phyloP scores from a whole-genome alignment of 2,888 invertebrate genomes.

The Baccha elongata region DNA sequence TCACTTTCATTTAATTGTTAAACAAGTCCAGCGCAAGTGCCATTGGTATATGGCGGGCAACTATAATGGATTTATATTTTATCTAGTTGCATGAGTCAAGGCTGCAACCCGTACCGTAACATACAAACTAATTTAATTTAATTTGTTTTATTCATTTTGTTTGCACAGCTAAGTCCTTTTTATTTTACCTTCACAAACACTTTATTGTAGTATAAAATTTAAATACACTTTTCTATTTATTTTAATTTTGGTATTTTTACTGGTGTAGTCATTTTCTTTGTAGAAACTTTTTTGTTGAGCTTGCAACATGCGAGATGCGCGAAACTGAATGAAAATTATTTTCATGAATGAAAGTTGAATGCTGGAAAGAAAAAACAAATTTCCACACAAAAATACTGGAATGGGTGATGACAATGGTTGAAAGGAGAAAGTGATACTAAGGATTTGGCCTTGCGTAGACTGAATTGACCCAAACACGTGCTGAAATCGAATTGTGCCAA shows the following conservation, averaged over 20 bases:
- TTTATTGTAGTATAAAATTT: background rate
- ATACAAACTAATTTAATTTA: background rate
- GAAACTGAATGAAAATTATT: constrained; percentile 42
- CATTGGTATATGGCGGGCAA: background rate
- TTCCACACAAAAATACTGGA: background rate
- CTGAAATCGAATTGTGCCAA: constrained; percentile 1
- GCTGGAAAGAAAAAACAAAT: constrained; percentile 13
- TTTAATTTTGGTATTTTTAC: constrained; percentile 31
- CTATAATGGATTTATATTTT: background rate
- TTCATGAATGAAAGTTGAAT: constrained; percentile 63
- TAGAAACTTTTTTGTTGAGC: constrained; percentile 4
- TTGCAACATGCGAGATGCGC: constrained; percentile 9
- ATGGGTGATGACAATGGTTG: background rate
- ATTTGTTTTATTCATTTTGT: constrained; percentile 11
- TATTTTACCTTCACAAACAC: constrained; percentile 47
- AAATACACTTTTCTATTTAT: constrained; percentile 20
- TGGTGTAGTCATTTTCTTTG: constrained; percentile 14
- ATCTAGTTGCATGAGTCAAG: constrained; percentile 31
- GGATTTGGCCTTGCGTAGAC: constrained; percentile 34
- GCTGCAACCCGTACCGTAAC: background rate
- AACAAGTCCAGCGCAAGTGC: too few species aligned
- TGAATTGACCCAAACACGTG: constrained; percentile 40
- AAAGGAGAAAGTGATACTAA: constrained; percentile 24
- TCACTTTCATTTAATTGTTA: constrained; percentile 22
- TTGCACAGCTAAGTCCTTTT: constrained; percentile 15